phyloP scores from a whole-genome alignment of 1,140 invertebrate genomes.

The Trinorchestia longiramus region DNA sequence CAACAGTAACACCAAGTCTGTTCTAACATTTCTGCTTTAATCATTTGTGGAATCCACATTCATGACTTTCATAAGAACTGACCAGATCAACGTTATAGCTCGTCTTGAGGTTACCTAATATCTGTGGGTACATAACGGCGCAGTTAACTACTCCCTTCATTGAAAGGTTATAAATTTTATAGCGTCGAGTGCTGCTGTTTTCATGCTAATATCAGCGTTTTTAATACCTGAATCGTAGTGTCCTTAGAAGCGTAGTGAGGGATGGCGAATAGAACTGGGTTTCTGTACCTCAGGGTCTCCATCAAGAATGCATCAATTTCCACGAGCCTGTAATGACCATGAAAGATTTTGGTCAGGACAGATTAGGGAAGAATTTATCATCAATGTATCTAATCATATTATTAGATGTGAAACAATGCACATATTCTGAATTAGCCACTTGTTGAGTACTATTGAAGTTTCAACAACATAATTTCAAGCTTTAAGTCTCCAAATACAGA shows the following conservation, averaged over 20 bases:
- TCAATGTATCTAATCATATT: not conserved
- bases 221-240: not conserved
- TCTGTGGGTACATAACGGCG: not conserved
- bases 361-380: not conserved
- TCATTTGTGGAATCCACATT: not conserved
- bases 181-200: not conserved
- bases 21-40: not conserved
- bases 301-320: slow-evolving; percentile 3
- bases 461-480: not conserved
- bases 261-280: not conserved
- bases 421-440: not conserved
- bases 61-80: not conserved
- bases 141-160: too few relatives aligned
- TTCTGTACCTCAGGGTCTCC: slow-evolving; percentile 30
- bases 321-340: not conserved
- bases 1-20: not conserved
- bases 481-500: not conserved
- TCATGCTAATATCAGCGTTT: not conserved
- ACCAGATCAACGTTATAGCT: not conserved
- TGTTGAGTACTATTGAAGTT: not conserved
- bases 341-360: not conserved
- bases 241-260: slow-evolving; percentile 1
- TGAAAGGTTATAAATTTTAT: not conserved
- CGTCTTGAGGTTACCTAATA: not conserved
- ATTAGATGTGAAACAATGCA: not conserved